These are phyloP conservation scores for Talpa occidentalis DNA, from an alignment of 2,113 vertebrate genomes.

Conservation along the genomic window DNA sequence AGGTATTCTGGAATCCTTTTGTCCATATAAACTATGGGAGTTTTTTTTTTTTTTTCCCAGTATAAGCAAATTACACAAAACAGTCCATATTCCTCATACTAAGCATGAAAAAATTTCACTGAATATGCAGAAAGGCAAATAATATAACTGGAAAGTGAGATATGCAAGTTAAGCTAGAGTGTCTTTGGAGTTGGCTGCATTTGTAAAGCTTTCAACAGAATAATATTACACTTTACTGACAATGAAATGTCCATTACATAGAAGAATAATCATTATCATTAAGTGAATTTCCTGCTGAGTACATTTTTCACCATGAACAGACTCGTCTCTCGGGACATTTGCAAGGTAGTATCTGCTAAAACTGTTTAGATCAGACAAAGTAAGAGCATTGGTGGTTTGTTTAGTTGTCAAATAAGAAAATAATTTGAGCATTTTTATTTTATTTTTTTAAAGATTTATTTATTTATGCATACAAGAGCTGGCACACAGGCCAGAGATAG, in stretches of 20 bases:
- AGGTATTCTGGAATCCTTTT: neutral
- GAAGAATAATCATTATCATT: conserved; percentile 76
- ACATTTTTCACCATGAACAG: conserved; percentile 35
- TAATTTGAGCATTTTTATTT: conserved; percentile 53
- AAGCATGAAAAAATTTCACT: neutral
- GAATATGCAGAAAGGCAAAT: conserved; percentile 38
- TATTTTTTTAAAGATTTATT: too few relatives aligned
- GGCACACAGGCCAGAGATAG: too few relatives aligned
- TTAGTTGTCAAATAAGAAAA: conserved; percentile 71
- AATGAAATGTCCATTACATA: conserved; percentile 75
- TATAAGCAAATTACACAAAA: neutral
- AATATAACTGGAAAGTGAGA: conserved; percentile 50
- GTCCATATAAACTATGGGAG: neutral
- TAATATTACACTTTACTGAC: conserved; percentile 73
- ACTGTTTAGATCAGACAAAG: conserved; percentile 68
- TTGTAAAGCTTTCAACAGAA: conserved; percentile 69
- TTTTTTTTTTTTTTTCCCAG: neutral
- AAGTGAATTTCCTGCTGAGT: conserved; percentile 73
- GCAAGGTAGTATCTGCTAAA: conserved; percentile 55
- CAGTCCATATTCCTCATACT: neutral
- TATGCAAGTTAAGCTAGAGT: conserved; percentile 28
- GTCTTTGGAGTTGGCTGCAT: conserved; percentile 49
- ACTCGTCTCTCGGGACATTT: neutral
- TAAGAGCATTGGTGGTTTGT: conserved; percentile 34
- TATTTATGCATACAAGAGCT: too few relatives aligned